Conservation (phyloP, 2,797 vertebrate genomes). For the Sparus aurata region DNA sequence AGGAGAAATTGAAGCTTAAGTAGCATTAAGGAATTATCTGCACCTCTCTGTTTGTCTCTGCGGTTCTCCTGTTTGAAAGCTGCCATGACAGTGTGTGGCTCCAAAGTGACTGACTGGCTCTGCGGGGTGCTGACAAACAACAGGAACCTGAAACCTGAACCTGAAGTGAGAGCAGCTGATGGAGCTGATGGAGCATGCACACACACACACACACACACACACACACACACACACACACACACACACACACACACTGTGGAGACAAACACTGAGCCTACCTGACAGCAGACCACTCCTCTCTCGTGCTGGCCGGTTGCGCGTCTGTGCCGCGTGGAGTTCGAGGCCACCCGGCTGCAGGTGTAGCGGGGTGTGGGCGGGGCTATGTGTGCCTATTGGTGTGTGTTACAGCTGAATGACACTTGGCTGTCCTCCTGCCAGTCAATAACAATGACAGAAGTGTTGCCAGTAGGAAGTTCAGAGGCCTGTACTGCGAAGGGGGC, state of each 20-base stretch:
- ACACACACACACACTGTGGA: no score
- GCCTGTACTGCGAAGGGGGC: no score
- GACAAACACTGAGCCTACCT: constrained; percentile 21
- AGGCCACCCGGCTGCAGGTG: constrained; percentile 18
- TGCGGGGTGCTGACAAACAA: no score
- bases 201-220: no score
- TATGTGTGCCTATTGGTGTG: not conserved
- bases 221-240: no score
- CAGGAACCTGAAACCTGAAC: no score
- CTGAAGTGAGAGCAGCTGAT: no score
- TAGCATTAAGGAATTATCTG: constrained; percentile 58
- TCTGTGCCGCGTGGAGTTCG: not conserved
- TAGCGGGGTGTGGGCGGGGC: constrained; percentile 33
- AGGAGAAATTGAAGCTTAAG: constrained; percentile 64
- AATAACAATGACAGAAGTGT: constrained; percentile 15
- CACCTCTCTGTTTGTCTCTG: not conserved
- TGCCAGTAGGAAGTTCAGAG: no score
- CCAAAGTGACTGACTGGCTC: no score
- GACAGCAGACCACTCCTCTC: not conserved
- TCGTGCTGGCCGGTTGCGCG: not conserved
- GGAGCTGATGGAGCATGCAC: no score
- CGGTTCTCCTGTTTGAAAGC: not conserved
- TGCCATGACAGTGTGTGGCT: no score
- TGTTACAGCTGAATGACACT: constrained; percentile 35
- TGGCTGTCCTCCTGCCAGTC: constrained; percentile 11